Conservation (phyloP, 2,113 vertebrate species). For the Vanacampus margaritifer region DNA sequence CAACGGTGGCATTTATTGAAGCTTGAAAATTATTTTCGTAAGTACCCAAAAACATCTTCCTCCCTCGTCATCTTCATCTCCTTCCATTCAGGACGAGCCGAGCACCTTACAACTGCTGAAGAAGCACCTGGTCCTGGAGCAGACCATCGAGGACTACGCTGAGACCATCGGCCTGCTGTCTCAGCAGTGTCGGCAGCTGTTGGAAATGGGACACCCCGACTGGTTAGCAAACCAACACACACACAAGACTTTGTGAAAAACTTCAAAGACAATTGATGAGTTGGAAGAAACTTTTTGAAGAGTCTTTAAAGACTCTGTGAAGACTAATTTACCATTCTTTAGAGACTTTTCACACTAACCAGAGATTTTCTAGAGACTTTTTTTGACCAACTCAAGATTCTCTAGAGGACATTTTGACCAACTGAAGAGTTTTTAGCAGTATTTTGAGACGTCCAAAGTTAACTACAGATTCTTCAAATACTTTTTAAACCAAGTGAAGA, state of each 20-base stretch:
- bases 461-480: background rate
- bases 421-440: too few species aligned
- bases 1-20: background rate
- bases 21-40: background rate
- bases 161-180: constrained; percentile 91
- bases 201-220: constrained; percentile 88
- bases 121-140: constrained; percentile 87
- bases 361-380: background rate
- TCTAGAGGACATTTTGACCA: too few species aligned
- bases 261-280: background rate
- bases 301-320: background rate
- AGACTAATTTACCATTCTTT: background rate
- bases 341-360: background rate
- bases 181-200: constrained; percentile 84
- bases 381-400: background rate
- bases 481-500: background rate
- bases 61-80: background rate
- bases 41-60: background rate
- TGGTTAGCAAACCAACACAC: constrained; percentile 70
- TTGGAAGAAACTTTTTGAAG: too few species aligned
- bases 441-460: background rate
- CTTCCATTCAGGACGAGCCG: constrained; percentile 81
- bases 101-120: constrained; percentile 92
- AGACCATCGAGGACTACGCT: constrained; percentile 91
- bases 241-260: background rate